A percentile compares a stretch with the other conserved stretches of the same genome.
phyloP scores from a whole-genome alignment of 2,888 invertebrate genomes.

The Trilocha varians region DNA sequence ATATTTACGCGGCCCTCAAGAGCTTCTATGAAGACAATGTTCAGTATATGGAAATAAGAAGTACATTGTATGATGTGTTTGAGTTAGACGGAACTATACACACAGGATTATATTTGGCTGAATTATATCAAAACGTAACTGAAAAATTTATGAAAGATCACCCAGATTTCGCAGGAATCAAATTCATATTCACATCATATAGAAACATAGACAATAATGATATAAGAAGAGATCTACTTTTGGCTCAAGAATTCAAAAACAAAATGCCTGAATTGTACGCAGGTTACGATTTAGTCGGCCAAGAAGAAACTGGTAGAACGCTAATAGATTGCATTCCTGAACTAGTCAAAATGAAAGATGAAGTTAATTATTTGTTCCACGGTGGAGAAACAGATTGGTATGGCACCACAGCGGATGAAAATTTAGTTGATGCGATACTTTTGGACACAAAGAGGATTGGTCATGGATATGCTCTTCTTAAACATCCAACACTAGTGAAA shows the following conservation, averaged over 20 bases:
- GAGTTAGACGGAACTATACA: constrained; percentile 75
- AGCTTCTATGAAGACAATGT: constrained; percentile 80
- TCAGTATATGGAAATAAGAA: constrained; percentile 79
- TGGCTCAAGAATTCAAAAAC: constrained; percentile 42
- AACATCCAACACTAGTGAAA: constrained; percentile 79
- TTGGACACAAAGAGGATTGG: constrained; percentile 84
- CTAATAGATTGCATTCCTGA: constrained; percentile 73
- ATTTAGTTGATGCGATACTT: constrained; percentile 83
- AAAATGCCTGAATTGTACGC: constrained; percentile 78
- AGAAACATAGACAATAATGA: constrained; percentile 35
- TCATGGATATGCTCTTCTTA: constrained; percentile 81
- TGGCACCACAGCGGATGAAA: constrained; percentile 77
- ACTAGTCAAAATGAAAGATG: constrained; percentile 59
- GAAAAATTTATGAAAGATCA: constrained; percentile 72
- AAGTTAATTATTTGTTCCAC: constrained; percentile 81
- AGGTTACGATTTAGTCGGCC: constrained; percentile 87
- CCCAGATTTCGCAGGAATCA: constrained; percentile 78
- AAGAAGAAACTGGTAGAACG: constrained; percentile 81
- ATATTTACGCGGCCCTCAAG: constrained; percentile 74
- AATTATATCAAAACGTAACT: constrained; percentile 69
- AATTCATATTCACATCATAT: constrained; percentile 72
- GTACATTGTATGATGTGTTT: constrained; percentile 73
- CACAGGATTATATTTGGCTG: constrained; percentile 62
- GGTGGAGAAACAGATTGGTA: constrained; percentile 87
- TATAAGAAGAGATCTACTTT: constrained; percentile 49